These are phyloP conservation scores for Zele albiditarsus DNA, from an alignment of 2,888 invertebrate genomes.

Conservation along the genomic window DNA sequence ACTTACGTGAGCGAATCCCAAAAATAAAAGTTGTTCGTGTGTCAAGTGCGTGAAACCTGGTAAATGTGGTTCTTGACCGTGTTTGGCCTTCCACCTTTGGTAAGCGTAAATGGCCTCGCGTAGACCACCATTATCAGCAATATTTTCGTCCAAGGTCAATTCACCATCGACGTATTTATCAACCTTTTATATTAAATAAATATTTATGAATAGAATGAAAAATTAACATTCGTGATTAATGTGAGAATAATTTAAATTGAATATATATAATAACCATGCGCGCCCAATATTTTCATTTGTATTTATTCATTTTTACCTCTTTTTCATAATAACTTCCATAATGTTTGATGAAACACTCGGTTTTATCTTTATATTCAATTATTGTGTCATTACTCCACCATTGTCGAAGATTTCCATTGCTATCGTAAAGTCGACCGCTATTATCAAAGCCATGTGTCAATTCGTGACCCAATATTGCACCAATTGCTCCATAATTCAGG, in stretches of 20 bases:
- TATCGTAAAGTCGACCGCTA: constrained; percentile 87
- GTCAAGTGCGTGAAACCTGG: constrained; percentile 84
- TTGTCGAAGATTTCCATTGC: constrained; percentile 87
- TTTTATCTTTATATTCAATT: constrained; percentile 82
- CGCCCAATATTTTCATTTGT: not conserved
- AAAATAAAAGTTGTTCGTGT: constrained; percentile 85
- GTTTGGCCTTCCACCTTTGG: constrained; percentile 75
- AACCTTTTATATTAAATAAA: constrained; percentile 53
- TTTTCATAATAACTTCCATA: constrained; percentile 81
- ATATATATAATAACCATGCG: not conserved
- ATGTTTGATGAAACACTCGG: constrained; percentile 89
- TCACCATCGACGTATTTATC: constrained; percentile 81
- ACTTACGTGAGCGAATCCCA: constrained; percentile 87
- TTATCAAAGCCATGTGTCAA: constrained; percentile 78
- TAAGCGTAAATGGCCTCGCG: constrained; percentile 83
- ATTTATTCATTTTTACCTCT: constrained; percentile 71
- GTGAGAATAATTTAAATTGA: not conserved
- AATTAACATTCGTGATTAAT: not conserved
- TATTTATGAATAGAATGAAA: not conserved
- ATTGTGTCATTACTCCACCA: constrained; percentile 93
- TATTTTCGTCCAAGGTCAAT: constrained; percentile 85
- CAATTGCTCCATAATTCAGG: constrained; percentile 87
- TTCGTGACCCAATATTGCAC: constrained; percentile 85
- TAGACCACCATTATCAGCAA: constrained; percentile 89
- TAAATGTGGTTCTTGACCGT: constrained; percentile 78